Evolutionary conservation across 2,113 vertebrate species (phyloP).

Genomic region (Spilogale gracilis): DNA sequence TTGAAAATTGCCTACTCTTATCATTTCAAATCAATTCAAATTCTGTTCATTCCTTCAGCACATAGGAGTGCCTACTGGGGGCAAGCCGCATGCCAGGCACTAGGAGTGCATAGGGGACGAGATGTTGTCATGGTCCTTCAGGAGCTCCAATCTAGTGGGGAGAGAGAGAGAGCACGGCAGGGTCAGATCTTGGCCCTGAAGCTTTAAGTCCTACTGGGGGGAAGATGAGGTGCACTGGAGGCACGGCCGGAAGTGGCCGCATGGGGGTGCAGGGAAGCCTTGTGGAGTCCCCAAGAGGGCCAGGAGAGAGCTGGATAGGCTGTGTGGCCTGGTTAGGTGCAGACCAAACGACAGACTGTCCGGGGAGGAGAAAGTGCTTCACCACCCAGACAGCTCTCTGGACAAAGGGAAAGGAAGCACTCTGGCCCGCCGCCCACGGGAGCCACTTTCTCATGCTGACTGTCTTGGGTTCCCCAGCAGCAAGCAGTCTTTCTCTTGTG

Average conservation of each 20-base stretch:
- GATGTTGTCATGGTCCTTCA: background rate
- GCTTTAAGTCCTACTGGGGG: background rate
- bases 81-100: too few relatives aligned
- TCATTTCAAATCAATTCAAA: background rate
- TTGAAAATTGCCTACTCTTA: background rate
- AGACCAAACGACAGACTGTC: background rate
- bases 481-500: background rate
- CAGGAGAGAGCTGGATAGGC: too few relatives aligned
- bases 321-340: too few relatives aligned
- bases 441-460: background rate
- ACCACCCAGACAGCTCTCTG: background rate
- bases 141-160: background rate
- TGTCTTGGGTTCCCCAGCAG: background rate
- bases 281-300: background rate
- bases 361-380: background rate
- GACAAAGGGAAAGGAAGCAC: background rate
- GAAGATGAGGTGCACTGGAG: background rate
- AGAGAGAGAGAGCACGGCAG: background rate
- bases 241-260: accelerated
- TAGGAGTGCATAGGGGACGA: background rate
- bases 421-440: background rate
- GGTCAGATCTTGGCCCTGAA: background rate
- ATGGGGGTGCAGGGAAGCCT: background rate
- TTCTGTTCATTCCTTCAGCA: background rate
- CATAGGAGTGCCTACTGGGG: background rate